Conservation (phyloP, 2,113 vertebrate species). For the Oncorhynchus masou region DNA sequence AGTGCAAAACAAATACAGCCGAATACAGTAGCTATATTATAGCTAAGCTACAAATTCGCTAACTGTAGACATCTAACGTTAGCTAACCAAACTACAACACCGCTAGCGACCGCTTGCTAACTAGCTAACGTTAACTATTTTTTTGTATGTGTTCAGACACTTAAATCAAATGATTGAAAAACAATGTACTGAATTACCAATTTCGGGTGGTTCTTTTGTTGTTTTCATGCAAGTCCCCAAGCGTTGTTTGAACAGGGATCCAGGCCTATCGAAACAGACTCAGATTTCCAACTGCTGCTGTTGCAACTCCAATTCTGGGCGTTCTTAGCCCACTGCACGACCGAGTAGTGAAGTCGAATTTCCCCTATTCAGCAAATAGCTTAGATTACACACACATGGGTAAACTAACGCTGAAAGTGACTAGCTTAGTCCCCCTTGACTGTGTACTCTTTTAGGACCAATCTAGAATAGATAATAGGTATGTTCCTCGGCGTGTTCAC, state of each 20-base stretch:
- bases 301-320: neutral
- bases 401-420: neutral
- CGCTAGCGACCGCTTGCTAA: too few species aligned
- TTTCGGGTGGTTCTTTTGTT: neutral
- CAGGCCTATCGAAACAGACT: neutral
- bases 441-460: conserved; percentile 32
- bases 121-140: too few species aligned
- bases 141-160: too few species aligned
- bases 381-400: neutral
- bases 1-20: too few species aligned
- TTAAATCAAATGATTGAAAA: neutral
- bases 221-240: neutral
- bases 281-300: neutral
- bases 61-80: too few species aligned
- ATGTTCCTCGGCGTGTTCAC: conserved; percentile 44
- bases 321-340: neutral
- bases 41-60: too few species aligned
- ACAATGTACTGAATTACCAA: neutral
- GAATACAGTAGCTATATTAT: too few species aligned
- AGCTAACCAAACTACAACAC: too few species aligned
- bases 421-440: neutral
- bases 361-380: neutral
- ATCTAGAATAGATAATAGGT: conserved; percentile 30
- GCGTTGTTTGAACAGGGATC: neutral
- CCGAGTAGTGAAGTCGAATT: neutral